Conservation (phyloP, 2,797 vertebrate genomes). For the Sus cebifrons region DNA sequence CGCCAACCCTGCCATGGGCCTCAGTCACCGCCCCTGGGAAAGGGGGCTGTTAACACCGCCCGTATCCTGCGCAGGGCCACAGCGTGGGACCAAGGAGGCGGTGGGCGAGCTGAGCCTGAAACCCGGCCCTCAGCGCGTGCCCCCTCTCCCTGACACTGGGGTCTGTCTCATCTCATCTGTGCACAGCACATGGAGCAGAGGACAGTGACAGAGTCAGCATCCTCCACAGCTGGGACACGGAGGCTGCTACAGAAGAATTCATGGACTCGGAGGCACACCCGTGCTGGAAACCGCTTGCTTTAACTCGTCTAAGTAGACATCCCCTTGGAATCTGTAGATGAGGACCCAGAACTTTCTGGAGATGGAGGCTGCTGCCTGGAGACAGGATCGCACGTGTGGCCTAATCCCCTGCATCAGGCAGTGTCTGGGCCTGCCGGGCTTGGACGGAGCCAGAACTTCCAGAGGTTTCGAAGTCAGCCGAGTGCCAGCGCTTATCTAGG, state of each 20-base stretch:
- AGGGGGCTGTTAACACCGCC: background rate
- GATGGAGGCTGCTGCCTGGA: background rate
- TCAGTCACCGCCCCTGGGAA: background rate
- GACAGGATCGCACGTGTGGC: background rate
- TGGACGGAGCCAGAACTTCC: background rate
- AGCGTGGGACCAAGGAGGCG: background rate
- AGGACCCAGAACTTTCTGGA: background rate
- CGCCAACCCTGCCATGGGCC: background rate
- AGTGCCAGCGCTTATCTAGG: background rate
- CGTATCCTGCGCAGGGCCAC: background rate
- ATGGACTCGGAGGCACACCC: fast-evolving
- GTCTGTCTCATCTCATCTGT: too few relatives aligned
- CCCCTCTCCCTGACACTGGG: background rate
- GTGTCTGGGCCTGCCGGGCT: background rate
- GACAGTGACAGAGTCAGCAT: fast-evolving
- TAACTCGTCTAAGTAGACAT: background rate
- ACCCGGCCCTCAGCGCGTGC: fast-evolving
- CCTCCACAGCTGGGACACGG: background rate
- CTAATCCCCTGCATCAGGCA: background rate
- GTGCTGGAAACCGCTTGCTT: background rate
- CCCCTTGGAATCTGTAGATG: background rate
- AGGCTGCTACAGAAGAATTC: too few relatives aligned
- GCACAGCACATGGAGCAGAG: background rate
- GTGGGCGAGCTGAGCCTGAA: background rate
- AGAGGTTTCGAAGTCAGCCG: background rate